These are phyloP conservation scores for Odontocolon sp. DNA, from an alignment of 2,888 invertebrate species.

Conservation along the genomic window DNA sequence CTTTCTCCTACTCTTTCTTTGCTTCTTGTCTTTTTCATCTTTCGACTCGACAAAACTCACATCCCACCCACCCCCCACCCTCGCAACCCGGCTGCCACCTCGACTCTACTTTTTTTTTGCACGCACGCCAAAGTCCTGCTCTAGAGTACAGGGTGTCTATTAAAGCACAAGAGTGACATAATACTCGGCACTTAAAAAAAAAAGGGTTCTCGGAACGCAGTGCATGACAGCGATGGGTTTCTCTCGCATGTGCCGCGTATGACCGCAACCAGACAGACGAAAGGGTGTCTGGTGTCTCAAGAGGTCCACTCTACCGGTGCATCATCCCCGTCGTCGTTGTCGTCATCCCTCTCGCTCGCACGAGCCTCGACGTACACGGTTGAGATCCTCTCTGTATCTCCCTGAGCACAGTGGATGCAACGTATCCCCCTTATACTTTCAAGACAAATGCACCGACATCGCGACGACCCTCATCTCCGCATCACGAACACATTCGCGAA, in stretches of 20 bases:
- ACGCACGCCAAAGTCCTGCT: slow-evolving; percentile 35
- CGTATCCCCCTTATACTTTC: slow-evolving; percentile 19
- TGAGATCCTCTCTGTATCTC: slow-evolving; percentile 19
- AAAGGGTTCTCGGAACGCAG: slow-evolving; percentile 21
- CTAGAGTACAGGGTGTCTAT: slow-evolving; percentile 73
- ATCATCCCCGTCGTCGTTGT: slow-evolving; percentile 62
- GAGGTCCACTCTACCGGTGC: slow-evolving; percentile 72
- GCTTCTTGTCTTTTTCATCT: slow-evolving; percentile 22
- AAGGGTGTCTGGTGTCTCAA: slow-evolving; percentile 78
- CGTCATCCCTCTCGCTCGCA: slow-evolving; percentile 10
- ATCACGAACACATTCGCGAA: background rate
- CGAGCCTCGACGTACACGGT: slow-evolving; percentile 1
- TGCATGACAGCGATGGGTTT: background rate
- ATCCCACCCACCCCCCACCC: slow-evolving; percentile 22
- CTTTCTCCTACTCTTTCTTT: background rate
- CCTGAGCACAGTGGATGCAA: slow-evolving; percentile 21
- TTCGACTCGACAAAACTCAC: background rate
- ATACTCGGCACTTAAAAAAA: slow-evolving; percentile 74
- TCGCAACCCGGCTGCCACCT: too few relatives aligned
- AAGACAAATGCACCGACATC: slow-evolving; percentile 39
- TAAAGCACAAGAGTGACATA: slow-evolving; percentile 75
- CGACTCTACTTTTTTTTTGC: slow-evolving; percentile 24
- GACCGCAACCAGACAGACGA: slow-evolving; percentile 71
- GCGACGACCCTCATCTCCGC: slow-evolving; percentile 25
- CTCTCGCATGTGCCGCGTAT: slow-evolving; percentile 62